Percentiles rank a stretch among this genome's conserved stretches.
Evolutionary conservation across 2,888 invertebrate genomes (phyloP).

Genomic region (Erebia palarica): DNA sequence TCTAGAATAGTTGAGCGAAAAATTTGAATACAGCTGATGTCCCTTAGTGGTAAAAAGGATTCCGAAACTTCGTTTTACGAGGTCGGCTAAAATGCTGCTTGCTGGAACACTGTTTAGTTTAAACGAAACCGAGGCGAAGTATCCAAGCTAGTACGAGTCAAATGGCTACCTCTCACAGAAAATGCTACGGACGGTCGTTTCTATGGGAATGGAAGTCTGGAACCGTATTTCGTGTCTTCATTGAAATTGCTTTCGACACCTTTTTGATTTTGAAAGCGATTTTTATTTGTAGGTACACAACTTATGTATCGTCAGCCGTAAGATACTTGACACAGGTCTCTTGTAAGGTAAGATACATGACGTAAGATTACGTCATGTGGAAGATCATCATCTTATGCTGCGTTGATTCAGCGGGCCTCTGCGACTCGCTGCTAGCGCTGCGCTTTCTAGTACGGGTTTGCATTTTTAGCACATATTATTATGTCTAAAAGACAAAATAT

Average conservation of each 20-base stretch:
- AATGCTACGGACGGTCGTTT: slow-evolving; percentile 72
- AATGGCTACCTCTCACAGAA: slow-evolving; percentile 74
- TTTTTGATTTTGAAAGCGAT: slow-evolving; percentile 4
- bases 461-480: too few species aligned
- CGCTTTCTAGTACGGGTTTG: too few species aligned
- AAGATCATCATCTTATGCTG: too few species aligned
- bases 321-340: too few species aligned
- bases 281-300: background rate
- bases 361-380: too few species aligned
- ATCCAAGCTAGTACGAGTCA: slow-evolving; percentile 65
- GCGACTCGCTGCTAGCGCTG: too few species aligned
- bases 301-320: background rate
- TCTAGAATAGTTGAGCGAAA: slow-evolving; percentile 58
- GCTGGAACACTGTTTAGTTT: slow-evolving; percentile 72
- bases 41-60: slow-evolving; percentile 37
- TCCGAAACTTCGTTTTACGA: slow-evolving; percentile 70
- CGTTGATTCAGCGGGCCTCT: too few species aligned
- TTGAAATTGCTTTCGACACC: slow-evolving; percentile 41
- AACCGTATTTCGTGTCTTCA: slow-evolving; percentile 54
- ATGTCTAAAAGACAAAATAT: too few species aligned
- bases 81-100: slow-evolving; percentile 72
- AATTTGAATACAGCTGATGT: slow-evolving; percentile 80
- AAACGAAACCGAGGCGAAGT: slow-evolving; percentile 73
- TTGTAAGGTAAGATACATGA: too few species aligned
- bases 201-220: slow-evolving; percentile 60